phyloP scores from a whole-genome alignment of 2,797 vertebrate species.

The Mormyrus proboscirostris region DNA sequence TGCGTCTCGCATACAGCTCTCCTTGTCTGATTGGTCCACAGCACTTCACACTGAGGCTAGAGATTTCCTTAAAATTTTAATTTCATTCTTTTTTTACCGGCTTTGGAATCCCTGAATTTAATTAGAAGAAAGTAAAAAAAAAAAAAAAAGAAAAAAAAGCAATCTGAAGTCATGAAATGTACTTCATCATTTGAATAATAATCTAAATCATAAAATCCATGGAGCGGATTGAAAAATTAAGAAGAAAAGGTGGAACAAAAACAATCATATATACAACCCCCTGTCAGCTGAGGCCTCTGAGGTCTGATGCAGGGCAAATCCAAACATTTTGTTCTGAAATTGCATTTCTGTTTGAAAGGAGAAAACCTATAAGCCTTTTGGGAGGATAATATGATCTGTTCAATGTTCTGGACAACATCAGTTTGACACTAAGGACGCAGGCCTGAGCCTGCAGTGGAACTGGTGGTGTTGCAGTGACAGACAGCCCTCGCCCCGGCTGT shows the following conservation, averaged over 20 bases:
- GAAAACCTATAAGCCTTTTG: background rate
- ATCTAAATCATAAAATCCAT: background rate
- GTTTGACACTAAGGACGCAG: background rate
- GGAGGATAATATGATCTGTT: background rate
- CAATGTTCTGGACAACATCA: slow-evolving; percentile 4
- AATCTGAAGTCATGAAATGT: background rate
- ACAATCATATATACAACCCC: background rate
- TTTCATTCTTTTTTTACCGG: background rate
- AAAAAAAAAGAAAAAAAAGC: background rate
- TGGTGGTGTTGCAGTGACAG: background rate
- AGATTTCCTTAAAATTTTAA: background rate
- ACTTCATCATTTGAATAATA: background rate
- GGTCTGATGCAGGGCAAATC: background rate
- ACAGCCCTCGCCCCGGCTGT: background rate
- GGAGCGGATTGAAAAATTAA: background rate
- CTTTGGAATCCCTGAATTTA: background rate
- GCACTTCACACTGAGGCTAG: background rate
- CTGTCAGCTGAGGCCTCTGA: background rate
- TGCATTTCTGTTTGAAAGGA: background rate
- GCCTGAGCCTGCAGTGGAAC: background rate
- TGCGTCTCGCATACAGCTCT: background rate
- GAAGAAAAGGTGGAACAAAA: background rate
- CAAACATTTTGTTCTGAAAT: background rate
- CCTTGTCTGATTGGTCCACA: background rate
- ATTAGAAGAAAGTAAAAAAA: background rate